phyloP scores from a whole-genome alignment of 2,797 vertebrate genomes.

The Tiaroga cobitis region DNA sequence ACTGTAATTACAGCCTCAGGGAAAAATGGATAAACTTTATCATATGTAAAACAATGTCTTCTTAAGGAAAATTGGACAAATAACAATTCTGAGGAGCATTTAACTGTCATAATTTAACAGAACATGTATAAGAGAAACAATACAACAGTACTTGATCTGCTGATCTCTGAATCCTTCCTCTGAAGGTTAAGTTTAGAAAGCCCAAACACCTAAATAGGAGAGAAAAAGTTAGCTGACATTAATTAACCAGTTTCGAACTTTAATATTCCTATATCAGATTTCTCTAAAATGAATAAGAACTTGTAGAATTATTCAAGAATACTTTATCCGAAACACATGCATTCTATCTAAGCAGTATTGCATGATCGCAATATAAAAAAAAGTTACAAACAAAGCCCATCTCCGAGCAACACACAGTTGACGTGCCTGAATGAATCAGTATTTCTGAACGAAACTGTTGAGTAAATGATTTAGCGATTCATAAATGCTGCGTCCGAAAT shows the following conservation, averaged over 20 bases:
- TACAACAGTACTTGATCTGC: neutral
- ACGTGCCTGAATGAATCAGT: neutral
- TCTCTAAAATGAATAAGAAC: neutral
- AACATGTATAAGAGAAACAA: neutral
- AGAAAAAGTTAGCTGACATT: neutral
- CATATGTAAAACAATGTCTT: conserved; percentile 57
- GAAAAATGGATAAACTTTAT: conserved; percentile 66
- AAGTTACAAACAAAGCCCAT: neutral
- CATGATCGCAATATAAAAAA: neutral
- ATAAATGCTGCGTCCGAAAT: neutral
- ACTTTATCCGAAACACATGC: neutral
- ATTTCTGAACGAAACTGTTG: neutral
- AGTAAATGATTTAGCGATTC: neutral
- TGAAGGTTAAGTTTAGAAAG: neutral
- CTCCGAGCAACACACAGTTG: neutral
- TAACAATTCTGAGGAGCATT: neutral
- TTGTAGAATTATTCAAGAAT: neutral
- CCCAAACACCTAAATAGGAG: neutral
- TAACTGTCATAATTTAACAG: neutral
- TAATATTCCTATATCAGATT: neutral
- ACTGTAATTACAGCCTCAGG: conserved; percentile 66
- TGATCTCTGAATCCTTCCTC: neutral
- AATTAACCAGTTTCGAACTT: neutral
- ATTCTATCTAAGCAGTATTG: neutral
- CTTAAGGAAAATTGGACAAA: conserved; percentile 27